Percentiles rank a stretch among this genome's conserved stretches.
These are phyloP conservation scores for Empidonax traillii DNA, from an alignment of 2,113 vertebrate genomes.

Conservation along the genomic window DNA sequence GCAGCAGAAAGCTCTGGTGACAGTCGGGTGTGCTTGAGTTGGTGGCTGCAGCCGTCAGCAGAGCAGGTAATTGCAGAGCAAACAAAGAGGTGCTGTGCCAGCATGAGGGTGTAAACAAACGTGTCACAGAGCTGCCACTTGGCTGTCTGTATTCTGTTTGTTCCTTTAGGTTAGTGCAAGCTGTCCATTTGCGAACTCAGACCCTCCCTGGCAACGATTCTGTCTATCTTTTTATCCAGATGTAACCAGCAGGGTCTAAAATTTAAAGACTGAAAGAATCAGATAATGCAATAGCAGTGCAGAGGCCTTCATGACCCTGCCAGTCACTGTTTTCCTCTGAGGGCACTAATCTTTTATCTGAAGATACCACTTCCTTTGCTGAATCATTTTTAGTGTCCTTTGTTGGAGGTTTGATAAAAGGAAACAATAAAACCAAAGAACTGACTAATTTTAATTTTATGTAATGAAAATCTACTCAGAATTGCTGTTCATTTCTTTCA, in stretches of 20 bases:
- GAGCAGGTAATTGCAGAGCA: not conserved
- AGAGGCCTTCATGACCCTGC: not conserved
- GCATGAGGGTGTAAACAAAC: not conserved
- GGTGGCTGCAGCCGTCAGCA: accelerated
- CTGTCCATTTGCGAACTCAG: not conserved
- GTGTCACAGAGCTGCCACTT: not conserved
- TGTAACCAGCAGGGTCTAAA: not conserved
- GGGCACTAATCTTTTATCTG: not conserved
- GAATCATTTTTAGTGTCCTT: not conserved
- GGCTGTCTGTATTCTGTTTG: not conserved
- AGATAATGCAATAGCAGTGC: not conserved
- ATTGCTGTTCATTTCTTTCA: not conserved
- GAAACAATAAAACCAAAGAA: not conserved
- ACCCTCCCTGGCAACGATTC: not conserved
- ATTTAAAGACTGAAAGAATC: not conserved
- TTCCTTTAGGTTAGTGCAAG: not conserved
- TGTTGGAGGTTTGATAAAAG: not conserved
- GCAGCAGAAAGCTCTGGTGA: not conserved
- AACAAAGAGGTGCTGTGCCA: not conserved
- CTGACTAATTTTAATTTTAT: not conserved
- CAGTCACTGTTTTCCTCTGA: not conserved
- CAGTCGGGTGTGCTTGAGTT: not conserved
- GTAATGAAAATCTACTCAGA: not conserved
- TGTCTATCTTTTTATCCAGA: not conserved
- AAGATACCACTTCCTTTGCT: not conserved